Evolutionary conservation across 2,888 invertebrate species (phyloP).

Genomic region (Parthenolecanium corni): DNA sequence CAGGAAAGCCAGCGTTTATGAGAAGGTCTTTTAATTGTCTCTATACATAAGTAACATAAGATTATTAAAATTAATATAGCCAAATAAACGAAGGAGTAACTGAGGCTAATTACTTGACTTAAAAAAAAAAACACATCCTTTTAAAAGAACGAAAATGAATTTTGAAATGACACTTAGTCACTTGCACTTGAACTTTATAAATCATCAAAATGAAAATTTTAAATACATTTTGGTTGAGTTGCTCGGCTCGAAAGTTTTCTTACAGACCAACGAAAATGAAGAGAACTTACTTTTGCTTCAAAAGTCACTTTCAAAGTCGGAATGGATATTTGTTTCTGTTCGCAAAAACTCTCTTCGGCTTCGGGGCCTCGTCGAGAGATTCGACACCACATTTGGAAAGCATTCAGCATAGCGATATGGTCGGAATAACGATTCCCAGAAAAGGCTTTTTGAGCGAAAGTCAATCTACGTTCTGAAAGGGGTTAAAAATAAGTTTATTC

Average conservation of each 20-base stretch:
- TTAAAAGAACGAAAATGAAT: too few relatives aligned
- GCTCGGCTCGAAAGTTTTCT: neutral
- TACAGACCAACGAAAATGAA: neutral
- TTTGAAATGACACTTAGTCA: too few relatives aligned
- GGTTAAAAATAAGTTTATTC: too few relatives aligned
- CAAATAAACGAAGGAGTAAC: too few relatives aligned
- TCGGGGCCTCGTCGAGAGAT: slow-evolving; percentile 46
- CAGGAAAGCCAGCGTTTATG: slow-evolving; percentile 72
- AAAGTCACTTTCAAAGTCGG: slow-evolving; percentile 81
- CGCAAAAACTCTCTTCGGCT: slow-evolving; percentile 75
- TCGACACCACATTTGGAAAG: slow-evolving; percentile 60
- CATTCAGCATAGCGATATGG: slow-evolving; percentile 88
- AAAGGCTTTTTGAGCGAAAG: slow-evolving; percentile 71
- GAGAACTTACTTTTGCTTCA: slow-evolving; percentile 62
- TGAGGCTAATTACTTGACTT: too few relatives aligned
- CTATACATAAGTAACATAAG: slow-evolving; percentile 37
- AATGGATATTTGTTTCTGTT: slow-evolving; percentile 76
- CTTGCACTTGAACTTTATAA: too few relatives aligned
- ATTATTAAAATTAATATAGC: neutral
- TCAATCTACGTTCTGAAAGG: slow-evolving; percentile 52
- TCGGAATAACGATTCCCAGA: slow-evolving; percentile 83
- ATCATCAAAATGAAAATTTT: neutral
- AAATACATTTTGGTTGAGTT: neutral
- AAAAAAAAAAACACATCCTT: too few relatives aligned
- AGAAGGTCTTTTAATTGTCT: slow-evolving; percentile 56